Evolutionary conservation across 1,140 invertebrate genomes (phyloP).

Genomic region (Pseudomyrmex gracilis): DNA sequence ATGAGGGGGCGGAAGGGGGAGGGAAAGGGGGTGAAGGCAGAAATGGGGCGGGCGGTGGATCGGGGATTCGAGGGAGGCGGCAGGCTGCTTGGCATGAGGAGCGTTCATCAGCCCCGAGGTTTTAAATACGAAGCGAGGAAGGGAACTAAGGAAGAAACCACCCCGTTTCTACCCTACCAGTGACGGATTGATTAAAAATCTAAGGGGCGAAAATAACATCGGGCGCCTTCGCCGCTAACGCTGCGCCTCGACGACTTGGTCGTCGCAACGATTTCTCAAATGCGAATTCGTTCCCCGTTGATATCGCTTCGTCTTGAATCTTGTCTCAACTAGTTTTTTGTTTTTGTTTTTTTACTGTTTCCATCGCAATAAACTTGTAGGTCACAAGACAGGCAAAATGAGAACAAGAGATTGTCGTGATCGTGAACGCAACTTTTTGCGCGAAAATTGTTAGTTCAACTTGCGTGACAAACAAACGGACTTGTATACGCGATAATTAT

Average conservation of each 20-base stretch:
- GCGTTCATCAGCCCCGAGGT: conserved; percentile 86
- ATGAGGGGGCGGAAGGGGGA: conserved; percentile 5
- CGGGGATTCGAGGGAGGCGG: conserved; percentile 67
- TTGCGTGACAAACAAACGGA: conserved; percentile 27
- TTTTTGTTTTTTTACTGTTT: conserved; percentile 16
- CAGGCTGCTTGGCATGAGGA: conserved; percentile 84
- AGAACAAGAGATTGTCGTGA: conserved; percentile 15
- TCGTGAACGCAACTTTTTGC: conserved; percentile 25
- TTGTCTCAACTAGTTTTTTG: neutral
- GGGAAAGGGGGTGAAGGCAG: conserved; percentile 46
- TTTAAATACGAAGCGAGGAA: conserved; percentile 85
- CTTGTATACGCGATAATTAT: conserved; percentile 36
- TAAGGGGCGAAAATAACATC: conserved; percentile 84
- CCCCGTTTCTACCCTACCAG: conserved; percentile 82
- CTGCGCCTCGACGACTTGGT: conserved; percentile 20
- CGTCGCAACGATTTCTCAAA: conserved; percentile 26
- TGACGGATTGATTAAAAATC: conserved; percentile 86
- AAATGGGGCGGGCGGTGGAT: conserved; percentile 58
- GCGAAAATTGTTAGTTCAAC: conserved; percentile 21
- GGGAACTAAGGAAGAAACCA: conserved; percentile 84
- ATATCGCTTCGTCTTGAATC: conserved; percentile 11
- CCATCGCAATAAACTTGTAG: conserved; percentile 1
- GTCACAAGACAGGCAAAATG: neutral
- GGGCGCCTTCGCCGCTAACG: conserved; percentile 70
- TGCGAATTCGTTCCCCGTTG: conserved; percentile 42